Percentiles rank a stretch among this genome's conserved stretches.
phyloP scores from a whole-genome alignment of 2,888 invertebrate species.

The Himalopsyche tibetana region DNA sequence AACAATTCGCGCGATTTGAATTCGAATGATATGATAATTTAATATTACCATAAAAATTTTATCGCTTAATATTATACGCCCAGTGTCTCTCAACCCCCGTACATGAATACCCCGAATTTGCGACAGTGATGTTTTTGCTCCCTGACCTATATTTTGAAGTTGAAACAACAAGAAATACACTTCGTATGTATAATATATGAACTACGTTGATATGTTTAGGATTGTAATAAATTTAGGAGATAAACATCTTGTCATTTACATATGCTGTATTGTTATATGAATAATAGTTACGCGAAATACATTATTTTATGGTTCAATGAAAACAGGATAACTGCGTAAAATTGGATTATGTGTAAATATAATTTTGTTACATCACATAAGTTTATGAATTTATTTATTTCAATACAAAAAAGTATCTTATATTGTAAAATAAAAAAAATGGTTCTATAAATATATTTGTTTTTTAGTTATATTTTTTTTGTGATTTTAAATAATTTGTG shows the following conservation, averaged over 20 bases:
- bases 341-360: no score
- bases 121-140: slow-evolving; percentile 20
- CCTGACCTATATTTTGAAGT: slow-evolving; percentile 11
- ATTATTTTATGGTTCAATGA: no score
- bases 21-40: slow-evolving; percentile 27
- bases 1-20: slow-evolving; percentile 20
- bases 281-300: not conserved
- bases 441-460: no score
- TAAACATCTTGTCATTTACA: slow-evolving; percentile 17
- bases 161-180: slow-evolving; percentile 27
- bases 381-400: no score
- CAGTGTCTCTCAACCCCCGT: not conserved
- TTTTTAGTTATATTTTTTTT: no score
- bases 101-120: not conserved
- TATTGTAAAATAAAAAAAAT: no score
- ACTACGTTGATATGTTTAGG: not conserved
- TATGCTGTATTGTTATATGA: slow-evolving; percentile 16
- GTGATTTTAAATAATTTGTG: no score
- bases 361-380: no score
- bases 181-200: slow-evolving; percentile 13
- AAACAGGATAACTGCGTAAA: no score
- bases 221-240: slow-evolving; percentile 9
- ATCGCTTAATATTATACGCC: not conserved
- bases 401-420: no score
- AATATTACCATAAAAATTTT: not conserved